Conservation (phyloP, 2,797 vertebrate genomes). For the Discoglossus pictus region DNA sequence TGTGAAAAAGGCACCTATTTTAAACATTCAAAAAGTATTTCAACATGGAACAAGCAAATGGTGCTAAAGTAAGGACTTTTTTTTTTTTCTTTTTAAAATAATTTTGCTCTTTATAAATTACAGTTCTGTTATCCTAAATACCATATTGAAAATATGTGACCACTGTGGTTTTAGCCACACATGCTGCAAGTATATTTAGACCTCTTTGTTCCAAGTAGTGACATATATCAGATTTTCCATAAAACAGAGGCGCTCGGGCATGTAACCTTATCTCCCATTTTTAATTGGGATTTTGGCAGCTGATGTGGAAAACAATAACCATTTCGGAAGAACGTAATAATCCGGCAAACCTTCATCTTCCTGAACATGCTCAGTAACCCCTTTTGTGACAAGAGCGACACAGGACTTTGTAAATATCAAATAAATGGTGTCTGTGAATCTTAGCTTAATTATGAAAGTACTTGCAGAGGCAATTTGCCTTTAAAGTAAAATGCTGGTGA, state of each 20-base stretch:
- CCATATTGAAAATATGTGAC: no score
- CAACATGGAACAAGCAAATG: no score
- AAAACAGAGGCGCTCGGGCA: constrained; percentile 1
- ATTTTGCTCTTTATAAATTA: no score
- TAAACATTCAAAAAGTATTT: no score
- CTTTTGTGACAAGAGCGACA: not conserved
- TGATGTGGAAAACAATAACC: constrained; percentile 33
- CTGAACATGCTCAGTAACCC: constrained; percentile 9
- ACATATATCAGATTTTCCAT: constrained; percentile 32
- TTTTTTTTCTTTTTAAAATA: no score
- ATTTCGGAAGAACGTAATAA: constrained; percentile 20
- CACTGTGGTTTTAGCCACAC: no score
- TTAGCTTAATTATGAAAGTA: not conserved
- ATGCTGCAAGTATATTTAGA: constrained; percentile 5
- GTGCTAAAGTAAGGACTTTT: no score
- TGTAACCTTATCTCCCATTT: constrained; percentile 29
- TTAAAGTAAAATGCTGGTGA: constrained; percentile 25
- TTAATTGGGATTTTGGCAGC: constrained; percentile 34
- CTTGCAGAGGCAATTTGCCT: constrained; percentile 25
- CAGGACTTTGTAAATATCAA: not conserved
- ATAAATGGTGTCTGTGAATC: not conserved
- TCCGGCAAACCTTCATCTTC: not conserved
- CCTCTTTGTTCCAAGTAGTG: not conserved
- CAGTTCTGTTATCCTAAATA: no score
- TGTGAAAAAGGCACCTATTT: no score